phyloP scores from a whole-genome alignment of 2,797 vertebrate genomes.

The Triplophysa yarkandensis region DNA sequence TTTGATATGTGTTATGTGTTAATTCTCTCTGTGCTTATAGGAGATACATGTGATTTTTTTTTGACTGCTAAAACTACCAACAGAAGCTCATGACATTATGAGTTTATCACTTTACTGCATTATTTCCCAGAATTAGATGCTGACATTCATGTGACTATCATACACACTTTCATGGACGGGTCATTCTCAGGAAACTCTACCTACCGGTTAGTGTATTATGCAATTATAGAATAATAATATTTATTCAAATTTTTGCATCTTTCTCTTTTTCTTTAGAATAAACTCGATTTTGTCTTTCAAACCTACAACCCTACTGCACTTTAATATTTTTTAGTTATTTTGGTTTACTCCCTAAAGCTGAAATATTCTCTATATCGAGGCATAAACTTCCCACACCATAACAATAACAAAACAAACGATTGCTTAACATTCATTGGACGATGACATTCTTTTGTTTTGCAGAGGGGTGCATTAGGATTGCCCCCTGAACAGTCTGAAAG shows the following conservation, averaged over 20 bases:
- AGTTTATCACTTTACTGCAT: neutral
- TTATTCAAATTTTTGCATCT: neutral
- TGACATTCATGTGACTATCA: neutral
- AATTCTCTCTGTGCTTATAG: conserved; percentile 32
- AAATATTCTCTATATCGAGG: conserved; percentile 1
- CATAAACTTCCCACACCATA: conserved; percentile 57
- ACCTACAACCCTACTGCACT: neutral
- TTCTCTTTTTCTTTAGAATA: neutral
- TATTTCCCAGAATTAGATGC: neutral
- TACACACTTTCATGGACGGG: neutral
- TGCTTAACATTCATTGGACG: conserved; percentile 64
- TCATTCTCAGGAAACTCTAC: neutral
- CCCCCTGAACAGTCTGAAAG: conserved; percentile 65
- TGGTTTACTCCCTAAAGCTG: neutral
- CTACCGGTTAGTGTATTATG: neutral
- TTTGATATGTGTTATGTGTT: conserved; percentile 29
- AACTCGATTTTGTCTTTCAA: neutral
- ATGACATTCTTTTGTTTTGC: conserved; percentile 57
- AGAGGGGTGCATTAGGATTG: conserved; percentile 65
- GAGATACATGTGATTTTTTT: conserved; percentile 12
- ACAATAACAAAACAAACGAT: conserved; percentile 49
- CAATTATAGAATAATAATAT: neutral
- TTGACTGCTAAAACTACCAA: conserved; percentile 22
- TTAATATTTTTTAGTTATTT: neutral
- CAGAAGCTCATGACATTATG: neutral